Evolutionary conservation across 2,888 invertebrate species (phyloP), one percentile per base, ranked within the genome.

Genomic region (Lottia scabra): DNA sequence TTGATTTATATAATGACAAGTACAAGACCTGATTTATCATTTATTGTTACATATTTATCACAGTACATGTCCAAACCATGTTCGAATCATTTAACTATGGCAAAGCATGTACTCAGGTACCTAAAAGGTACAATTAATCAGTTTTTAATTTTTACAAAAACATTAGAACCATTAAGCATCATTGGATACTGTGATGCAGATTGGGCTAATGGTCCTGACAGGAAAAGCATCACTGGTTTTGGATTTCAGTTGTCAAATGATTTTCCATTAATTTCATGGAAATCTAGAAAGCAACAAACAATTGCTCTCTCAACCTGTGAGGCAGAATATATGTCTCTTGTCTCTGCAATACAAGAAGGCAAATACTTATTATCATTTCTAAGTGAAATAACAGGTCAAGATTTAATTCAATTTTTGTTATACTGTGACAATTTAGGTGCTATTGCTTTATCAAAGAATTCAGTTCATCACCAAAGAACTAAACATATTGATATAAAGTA

Each of bases 281-380:
- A 76, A 56, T 38, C 56, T 43, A 68, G 62, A 45, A 76, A 76
- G 38, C 76, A 81, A 26, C 64, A 70, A 13, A 76, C 71, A 10
- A 76, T 80, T 15, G 79, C 78, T 12, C 67, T 75, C 4, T 77
- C 76, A 8, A 74, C 81, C n/a, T 73, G 75, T 63, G 81, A 82
- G 69, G 77, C 78, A n/a, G 81, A 81, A 65, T 82, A 80, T 63
- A 78, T 77, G 67, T 77, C 80, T n/a, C n/a, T n/a, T n/a, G n/a
- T n/a, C n/a, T n/a, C n/a, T n/a, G n/a, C n/a, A n/a, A n/a, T n/a
- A 16, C 38, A 74, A 19, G 68, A 73, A 48, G 70, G 69, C 16
- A 75, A 30, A 4, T 4, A 2, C 2, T 30, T 30, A 4, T 5
- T 30, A 5, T 30, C 5, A 30, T 30, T 4, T 30, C 2, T 5